Evolutionary conservation across 1,140 invertebrate genomes (phyloP), one percentile per base, ranked within the genome.

Genomic region (Conus betulinus): DNA sequence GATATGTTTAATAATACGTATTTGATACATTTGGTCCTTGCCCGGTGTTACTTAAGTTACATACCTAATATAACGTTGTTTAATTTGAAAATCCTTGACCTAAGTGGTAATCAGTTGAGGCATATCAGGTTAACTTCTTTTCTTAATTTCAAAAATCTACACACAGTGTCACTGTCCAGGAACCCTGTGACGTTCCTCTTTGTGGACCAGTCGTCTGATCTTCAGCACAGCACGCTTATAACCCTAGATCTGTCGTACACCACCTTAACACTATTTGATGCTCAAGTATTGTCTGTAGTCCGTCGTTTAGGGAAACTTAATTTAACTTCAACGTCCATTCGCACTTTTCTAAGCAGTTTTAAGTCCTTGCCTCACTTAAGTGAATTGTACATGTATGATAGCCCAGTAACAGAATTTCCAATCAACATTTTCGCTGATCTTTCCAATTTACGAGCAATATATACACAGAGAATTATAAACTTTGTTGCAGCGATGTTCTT

Each of bases 401-500:
- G 88, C 52, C n/a, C 55, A 20, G 51, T 91, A 10, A n/a, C 53
- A 87, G 39, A 53, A 39, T 89, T 91, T 85, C 52, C 82, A 0
- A 15, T 13, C 1, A 71, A 89, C 51, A 63, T 90, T 55, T 89
- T 91, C 67, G 53, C 8, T 55, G 23, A 60, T 23, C 53, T 90
- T 17, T n/a, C n/a, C n/a, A n/a, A n/a, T n/a, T n/a, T n/a, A n/a
- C n/a, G n/a, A n/a, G 39, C 11, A 25, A 20, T 10, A 74, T 91
- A 0, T 79, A 74, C 15, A 79, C 88, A n/a, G 91, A 91, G 67
- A 78, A 76, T 2, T 91, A 88, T 67, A 85, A 76, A 27, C 55
- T 92, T 23, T 92, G 92, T 92, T 92, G 92, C 74, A 25, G 51
- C 20, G 39, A 51, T 17, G 51, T 87, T 7, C 90, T 88, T 83